A percentile compares a stretch with the other conserved stretches of the same genome.
These are phyloP conservation scores for Eristalis arbustorum DNA, from an alignment of 2,888 invertebrate species.

Conservation along the genomic window DNA sequence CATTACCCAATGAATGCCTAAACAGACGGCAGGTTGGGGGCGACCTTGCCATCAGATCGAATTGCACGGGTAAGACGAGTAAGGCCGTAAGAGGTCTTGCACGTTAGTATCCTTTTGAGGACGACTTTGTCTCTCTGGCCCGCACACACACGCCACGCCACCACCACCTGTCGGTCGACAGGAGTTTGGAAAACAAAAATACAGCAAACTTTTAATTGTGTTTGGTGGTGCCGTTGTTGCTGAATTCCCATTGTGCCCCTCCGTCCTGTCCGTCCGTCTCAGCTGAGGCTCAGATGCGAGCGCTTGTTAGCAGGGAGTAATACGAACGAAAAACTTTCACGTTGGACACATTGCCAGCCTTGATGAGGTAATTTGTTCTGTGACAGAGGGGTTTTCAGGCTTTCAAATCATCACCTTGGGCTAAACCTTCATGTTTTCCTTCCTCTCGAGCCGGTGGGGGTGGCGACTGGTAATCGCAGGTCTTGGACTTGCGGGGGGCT, in stretches of 20 bases:
- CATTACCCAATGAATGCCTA: conserved; percentile 26
- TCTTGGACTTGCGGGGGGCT: neutral
- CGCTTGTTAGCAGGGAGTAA: conserved; percentile 27
- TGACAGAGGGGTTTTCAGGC: conserved; percentile 28
- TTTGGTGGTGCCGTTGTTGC: neutral
- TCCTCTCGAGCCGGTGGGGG: neutral
- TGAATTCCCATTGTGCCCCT: neutral
- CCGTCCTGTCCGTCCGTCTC: too few species aligned
- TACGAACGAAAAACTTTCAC: conserved; percentile 41
- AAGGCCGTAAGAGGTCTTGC: neutral
- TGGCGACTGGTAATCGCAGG: neutral
- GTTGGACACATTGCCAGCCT: conserved; percentile 34
- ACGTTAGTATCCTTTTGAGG: conserved; percentile 8
- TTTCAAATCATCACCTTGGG: conserved; percentile 46
- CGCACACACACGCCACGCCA: neutral
- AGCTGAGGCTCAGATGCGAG: neutral
- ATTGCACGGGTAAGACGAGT: conserved; percentile 11
- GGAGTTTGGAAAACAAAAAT: neutral
- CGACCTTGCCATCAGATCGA: neutral
- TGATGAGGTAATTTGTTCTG: conserved; percentile 50
- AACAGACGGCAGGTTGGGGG: neutral
- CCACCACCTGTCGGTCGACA: conserved; percentile 21
- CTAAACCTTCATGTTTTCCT: conserved; percentile 33
- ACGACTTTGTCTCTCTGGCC: neutral
- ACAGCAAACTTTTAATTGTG: conserved; percentile 44